A percentile compares a stretch with the other conserved stretches of the same genome.
phyloP scores from a whole-genome alignment of 35 echinoderm and acorn worm genomes.

The Apostichopus californicus region DNA sequence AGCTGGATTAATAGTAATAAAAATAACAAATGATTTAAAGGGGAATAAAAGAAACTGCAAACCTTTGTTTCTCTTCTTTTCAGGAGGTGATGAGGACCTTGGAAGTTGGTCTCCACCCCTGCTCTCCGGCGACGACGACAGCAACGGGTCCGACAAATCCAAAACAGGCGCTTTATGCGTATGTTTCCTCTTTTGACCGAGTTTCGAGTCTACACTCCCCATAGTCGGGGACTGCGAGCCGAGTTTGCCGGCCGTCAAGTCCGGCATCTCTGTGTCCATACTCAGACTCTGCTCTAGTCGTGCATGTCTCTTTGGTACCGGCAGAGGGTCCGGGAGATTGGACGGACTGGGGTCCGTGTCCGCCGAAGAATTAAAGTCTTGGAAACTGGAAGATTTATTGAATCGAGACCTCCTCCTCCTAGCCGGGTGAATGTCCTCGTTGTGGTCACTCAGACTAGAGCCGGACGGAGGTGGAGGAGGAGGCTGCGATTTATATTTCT shows the following conservation, averaged over 20 bases:
- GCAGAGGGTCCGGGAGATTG: neutral
- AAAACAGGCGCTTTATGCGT: conserved; percentile 45
- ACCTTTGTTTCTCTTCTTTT: conserved; percentile 91
- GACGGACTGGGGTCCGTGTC: conserved; percentile 50
- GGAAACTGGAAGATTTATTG: conserved; percentile 71
- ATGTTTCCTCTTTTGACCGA: conserved; percentile 82
- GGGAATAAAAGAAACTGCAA: neutral
- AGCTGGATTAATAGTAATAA: too few species aligned
- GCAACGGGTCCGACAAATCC: conserved; percentile 57
- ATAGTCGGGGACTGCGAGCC: conserved; percentile 32
- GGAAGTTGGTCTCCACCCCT: conserved; percentile 43
- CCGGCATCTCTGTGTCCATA: conserved; percentile 46
- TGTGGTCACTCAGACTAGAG: conserved; percentile 39
- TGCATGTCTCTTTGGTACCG: conserved; percentile 36
- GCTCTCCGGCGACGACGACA: conserved; percentile 62
- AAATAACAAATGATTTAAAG: too few species aligned
- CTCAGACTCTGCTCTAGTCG: conserved; percentile 52
- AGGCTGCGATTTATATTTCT: conserved; percentile 27
- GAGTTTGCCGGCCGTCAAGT: conserved; percentile 37
- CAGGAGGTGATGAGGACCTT: conserved; percentile 75
- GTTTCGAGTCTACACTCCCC: conserved; percentile 74
- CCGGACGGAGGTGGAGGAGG: conserved; percentile 25
- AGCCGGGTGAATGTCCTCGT: conserved; percentile 41
- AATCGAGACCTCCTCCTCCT: conserved; percentile 53
- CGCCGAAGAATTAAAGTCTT: conserved; percentile 64